These are phyloP conservation scores for Atractosteus spatula DNA, from an alignment of 2,113 vertebrate species.

Conservation along the genomic window DNA sequence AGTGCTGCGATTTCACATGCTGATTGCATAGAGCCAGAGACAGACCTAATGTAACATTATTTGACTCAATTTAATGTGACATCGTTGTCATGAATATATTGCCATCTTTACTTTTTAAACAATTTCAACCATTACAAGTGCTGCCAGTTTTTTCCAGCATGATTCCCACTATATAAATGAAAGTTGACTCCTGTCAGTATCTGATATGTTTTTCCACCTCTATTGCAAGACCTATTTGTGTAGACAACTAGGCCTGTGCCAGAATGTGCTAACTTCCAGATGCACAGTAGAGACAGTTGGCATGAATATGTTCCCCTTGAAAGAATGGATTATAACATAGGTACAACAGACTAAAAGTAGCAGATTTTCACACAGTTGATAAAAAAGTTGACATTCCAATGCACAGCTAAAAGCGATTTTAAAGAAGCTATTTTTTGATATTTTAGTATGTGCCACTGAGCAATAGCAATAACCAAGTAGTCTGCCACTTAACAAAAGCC, in stretches of 20 bases:
- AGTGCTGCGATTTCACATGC: background rate
- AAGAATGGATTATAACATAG: too few species aligned
- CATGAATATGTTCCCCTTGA: too few species aligned
- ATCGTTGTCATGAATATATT: background rate
- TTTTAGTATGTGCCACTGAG: too few species aligned
- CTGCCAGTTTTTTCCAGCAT: background rate
- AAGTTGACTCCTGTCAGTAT: slow-evolving; percentile 8
- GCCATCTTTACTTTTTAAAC: background rate
- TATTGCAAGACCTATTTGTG: slow-evolving; percentile 33
- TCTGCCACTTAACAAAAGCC: too few species aligned
- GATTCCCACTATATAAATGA: background rate
- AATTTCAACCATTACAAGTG: background rate
- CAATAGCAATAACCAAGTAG: too few species aligned
- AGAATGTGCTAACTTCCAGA: background rate
- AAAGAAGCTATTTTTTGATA: too few species aligned
- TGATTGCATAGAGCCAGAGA: background rate
- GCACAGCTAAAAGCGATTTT: too few species aligned
- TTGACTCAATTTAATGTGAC: background rate
- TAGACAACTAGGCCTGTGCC: slow-evolving; percentile 46
- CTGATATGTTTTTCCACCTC: background rate
- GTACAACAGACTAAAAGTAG: too few species aligned
- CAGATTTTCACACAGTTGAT: too few species aligned
- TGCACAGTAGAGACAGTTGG: too few species aligned
- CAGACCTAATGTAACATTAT: background rate
- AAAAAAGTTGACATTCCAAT: too few species aligned